phyloP scores from a whole-genome alignment of 2,797 vertebrate genomes.

The Acipenser oxyrinchus region DNA sequence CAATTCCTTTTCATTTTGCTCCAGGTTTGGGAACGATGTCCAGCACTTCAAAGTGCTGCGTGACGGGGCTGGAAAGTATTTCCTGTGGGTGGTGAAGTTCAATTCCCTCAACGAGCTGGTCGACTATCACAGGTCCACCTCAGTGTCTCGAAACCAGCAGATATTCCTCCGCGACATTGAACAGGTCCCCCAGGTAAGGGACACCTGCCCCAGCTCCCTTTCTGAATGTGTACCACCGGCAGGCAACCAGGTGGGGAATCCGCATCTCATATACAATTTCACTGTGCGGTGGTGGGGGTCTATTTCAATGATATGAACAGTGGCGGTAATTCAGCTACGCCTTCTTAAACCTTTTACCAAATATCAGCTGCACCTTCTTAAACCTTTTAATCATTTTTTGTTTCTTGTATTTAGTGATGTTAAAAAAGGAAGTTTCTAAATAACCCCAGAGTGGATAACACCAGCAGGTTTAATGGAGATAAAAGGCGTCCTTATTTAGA shows the following conservation, averaged over 20 bases:
- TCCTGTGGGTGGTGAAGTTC: constrained; percentile 99
- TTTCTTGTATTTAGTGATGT: no score
- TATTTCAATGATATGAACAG: no score
- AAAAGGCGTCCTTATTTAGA: no score
- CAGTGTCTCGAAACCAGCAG: constrained; percentile 96
- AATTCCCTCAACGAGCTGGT: constrained; percentile 97
- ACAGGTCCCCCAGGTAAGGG: constrained; percentile 87
- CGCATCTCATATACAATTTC: background rate
- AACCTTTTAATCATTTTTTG: no score
- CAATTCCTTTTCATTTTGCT: constrained; percentile 1
- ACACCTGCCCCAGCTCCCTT: no score
- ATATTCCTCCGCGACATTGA: constrained; percentile 98
- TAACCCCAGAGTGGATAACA: no score
- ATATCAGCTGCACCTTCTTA: no score
- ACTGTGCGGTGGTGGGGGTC: no score
- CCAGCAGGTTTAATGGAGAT: no score
- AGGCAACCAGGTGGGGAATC: background rate
- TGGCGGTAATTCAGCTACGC: no score
- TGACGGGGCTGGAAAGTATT: constrained; percentile 95
- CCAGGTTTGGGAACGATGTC: constrained; percentile 93
- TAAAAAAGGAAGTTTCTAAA: no score
- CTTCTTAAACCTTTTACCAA: no score
- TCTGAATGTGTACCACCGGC: background rate
- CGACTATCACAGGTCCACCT: constrained; percentile 95
- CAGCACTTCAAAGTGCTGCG: constrained; percentile 98